Conservation (phyloP, 2,113 vertebrate genomes). For the Diadophis punctatus region DNA sequence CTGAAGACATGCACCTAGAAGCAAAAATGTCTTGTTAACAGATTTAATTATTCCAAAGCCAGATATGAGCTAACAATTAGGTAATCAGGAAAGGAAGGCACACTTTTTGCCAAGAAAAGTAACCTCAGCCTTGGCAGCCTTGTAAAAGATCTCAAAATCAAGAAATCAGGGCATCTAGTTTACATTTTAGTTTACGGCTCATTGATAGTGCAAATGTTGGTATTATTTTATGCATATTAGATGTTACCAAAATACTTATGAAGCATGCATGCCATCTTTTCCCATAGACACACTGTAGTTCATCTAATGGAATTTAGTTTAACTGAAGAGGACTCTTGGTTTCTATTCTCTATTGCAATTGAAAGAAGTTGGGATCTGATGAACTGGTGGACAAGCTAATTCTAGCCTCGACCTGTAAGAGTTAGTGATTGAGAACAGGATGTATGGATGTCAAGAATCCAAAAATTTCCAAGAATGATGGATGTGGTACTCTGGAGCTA, state of each 20-base stretch:
- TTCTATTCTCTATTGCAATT: neutral
- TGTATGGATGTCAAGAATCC: neutral
- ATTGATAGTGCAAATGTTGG: neutral
- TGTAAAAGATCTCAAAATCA: neutral
- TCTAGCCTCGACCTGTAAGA: neutral
- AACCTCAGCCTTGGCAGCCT: neutral
- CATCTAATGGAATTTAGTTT: neutral
- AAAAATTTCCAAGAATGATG: neutral
- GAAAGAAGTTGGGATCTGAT: neutral
- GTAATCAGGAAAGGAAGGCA: slow-evolving; percentile 6
- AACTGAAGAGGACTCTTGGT: neutral
- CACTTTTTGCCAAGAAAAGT: neutral
- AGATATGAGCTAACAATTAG: neutral
- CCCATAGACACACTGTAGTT: neutral
- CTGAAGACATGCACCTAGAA: neutral
- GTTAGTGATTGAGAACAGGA: neutral
- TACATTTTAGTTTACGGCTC: neutral
- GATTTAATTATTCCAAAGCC: neutral
- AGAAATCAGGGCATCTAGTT: neutral
- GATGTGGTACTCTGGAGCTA: neutral
- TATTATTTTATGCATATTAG: neutral
- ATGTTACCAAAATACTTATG: neutral
- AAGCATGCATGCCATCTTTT: neutral
- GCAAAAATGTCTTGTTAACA: neutral
- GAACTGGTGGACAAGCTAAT: neutral